A percentile compares a stretch with the other conserved stretches of the same genome.
Evolutionary conservation across 2,888 invertebrate species (phyloP).

Genomic region (Eristalinus aeneus): DNA sequence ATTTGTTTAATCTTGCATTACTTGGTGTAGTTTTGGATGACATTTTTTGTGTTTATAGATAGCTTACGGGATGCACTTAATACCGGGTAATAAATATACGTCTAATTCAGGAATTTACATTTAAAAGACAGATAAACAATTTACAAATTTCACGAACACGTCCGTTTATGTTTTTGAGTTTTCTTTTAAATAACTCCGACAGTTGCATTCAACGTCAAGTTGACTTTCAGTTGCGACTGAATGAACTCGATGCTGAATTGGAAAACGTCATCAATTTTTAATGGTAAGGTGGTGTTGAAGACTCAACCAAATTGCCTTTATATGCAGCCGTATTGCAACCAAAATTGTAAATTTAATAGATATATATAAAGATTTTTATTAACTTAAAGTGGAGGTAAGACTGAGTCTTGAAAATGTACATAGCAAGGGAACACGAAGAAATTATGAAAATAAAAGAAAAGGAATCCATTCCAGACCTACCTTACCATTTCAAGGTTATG

Average conservation of each 20-base stretch:
- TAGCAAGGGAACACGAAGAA: too few relatives aligned
- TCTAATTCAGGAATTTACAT: neutral
- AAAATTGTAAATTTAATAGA: too few relatives aligned
- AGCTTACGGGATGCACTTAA: neutral
- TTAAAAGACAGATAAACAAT: constrained; percentile 5
- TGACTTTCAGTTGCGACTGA: constrained; percentile 11
- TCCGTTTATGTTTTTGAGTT: constrained; percentile 52
- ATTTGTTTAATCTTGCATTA: constrained; percentile 34
- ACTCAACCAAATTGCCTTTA: neutral
- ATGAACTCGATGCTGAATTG: constrained; percentile 43
- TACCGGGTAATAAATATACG: neutral
- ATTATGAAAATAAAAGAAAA: too few relatives aligned
- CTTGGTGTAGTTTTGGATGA: constrained; percentile 64
- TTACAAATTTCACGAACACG: neutral
- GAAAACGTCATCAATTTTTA: neutral
- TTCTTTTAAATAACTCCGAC: constrained; percentile 34
- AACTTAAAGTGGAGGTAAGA: too few relatives aligned
- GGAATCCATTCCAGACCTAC: neutral
- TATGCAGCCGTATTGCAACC: too few relatives aligned
- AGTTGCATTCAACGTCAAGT: constrained; percentile 44
- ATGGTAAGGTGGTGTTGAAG: constrained; percentile 8
- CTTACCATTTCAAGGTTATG: neutral
- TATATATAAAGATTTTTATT: too few relatives aligned
- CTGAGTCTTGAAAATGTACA: too few relatives aligned
- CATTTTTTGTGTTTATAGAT: constrained; percentile 24